Conservation (phyloP, 2,888 invertebrate species). For the Ommatoiulus sabulosus region DNA sequence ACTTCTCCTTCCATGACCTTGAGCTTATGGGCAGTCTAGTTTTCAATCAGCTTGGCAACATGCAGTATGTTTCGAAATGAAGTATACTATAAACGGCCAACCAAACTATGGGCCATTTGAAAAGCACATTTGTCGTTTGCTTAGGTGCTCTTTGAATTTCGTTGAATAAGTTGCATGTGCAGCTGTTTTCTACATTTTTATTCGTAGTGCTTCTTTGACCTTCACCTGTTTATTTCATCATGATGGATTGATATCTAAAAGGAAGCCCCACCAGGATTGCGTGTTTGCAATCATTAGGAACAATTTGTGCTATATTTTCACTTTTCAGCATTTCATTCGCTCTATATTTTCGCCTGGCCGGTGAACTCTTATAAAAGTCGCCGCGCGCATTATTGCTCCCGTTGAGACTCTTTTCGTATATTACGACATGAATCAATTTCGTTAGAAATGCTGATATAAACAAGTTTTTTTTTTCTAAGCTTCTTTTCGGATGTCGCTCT, state of each 20-base stretch:
- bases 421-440: background rate
- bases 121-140: background rate
- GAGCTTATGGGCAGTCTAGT: background rate
- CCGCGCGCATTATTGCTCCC: background rate
- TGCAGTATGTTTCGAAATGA: too few species aligned
- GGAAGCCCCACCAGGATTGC: constrained; percentile 14
- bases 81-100: background rate
- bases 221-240: constrained; percentile 25
- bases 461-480: background rate
- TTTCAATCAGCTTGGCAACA: background rate
- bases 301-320: constrained; percentile 8
- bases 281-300: constrained; percentile 3
- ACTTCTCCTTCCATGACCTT: too few species aligned
- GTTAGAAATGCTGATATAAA: background rate
- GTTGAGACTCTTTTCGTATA: background rate
- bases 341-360: background rate
- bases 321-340: background rate
- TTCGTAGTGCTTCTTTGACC: background rate
- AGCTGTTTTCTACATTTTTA: background rate
- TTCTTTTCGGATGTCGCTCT: constrained; percentile 14
- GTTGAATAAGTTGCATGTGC: background rate
- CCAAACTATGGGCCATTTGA: background rate
- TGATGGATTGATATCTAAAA: constrained; percentile 38
- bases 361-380: background rate
- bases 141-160: background rate